Base-by-base conservation (phyloP, 2,888 invertebrate genomes). In the Mechanitis mazaeus region DNA sequence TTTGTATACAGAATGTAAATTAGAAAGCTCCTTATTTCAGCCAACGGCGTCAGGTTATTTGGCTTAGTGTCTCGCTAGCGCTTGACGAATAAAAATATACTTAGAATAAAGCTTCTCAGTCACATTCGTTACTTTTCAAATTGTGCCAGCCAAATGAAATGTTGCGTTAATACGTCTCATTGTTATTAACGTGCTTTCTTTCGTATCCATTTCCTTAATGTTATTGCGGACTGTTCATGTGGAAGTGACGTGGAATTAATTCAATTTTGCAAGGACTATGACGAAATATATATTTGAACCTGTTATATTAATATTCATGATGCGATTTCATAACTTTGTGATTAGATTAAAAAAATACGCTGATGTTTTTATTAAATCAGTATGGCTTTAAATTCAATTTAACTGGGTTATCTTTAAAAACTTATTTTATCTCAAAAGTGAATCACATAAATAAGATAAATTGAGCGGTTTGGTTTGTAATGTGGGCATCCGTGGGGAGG, bases 1-100 rank as follows among this genome's bases (percentile, higher is more conserved):
- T 86, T 87, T 87, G 87, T 87, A 87, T 87, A 86, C 87, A 80
- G 83, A 87, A 88, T 88, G 87, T 86, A 89, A 88, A 89, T 87
- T 87, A 86, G 85, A 83, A 84, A 80, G 85, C 77, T 78, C 79
- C 86, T 87, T 87, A 86, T 86, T 87, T 83, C 80, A 79, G 77
- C 73, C 76, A 79, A 82, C 76, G 80, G 80, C 82, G 84, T 80
- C 81, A 83, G 80, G 82, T 83, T 85, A 86, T 87, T 85, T 84
- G 82, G 83, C 84, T 82, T 76, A 80, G 77, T 83, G 84, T 83
- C 82, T 78, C 75, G 67, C 72, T 75, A 75, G 71, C 75, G 78
- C 78, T 76, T 77, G 78, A 80, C 79, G 75, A 77, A 78, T 78
- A 80, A 79, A 80, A 79, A 80, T 75, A 77, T 78, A 77, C 69